These are phyloP conservation scores for Phengaris arion DNA, from an alignment of 2,888 invertebrate genomes.

Conservation along the genomic window DNA sequence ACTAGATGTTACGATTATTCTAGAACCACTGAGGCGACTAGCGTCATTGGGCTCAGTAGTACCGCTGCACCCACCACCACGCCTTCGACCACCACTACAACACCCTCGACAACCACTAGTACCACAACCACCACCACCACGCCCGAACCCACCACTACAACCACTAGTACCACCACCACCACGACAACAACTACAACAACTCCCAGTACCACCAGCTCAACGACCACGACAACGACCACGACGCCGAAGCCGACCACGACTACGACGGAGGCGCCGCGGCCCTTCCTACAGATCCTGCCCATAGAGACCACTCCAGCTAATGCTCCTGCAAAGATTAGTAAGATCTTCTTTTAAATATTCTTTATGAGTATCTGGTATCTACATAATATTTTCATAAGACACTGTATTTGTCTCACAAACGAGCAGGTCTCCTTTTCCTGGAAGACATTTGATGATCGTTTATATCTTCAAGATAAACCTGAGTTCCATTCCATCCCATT, in stretches of 20 bases:
- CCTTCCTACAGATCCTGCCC: constrained; percentile 70
- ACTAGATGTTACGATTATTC: constrained; percentile 36
- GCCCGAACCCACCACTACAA: constrained; percentile 61
- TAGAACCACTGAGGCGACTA: constrained; percentile 53
- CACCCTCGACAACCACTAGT: constrained; percentile 55
- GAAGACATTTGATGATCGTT: no score
- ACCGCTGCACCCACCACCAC: constrained; percentile 51
- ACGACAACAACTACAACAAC: constrained; percentile 63
- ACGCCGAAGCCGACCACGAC: constrained; percentile 53
- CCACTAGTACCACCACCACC: constrained; percentile 48
- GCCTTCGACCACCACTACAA: constrained; percentile 45
- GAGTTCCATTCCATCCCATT: no score
- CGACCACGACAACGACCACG: constrained; percentile 58
- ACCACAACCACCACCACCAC: constrained; percentile 66
- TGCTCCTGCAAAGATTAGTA: constrained; percentile 57
- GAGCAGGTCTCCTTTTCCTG: neutral
- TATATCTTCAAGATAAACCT: no score
- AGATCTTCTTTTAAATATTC: constrained; percentile 31
- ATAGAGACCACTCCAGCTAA: constrained; percentile 55
- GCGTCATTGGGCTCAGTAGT: constrained; percentile 54
- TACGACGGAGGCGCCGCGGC: constrained; percentile 51
- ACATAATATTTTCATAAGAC: no score
- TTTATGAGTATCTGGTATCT: no score
- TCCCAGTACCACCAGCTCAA: constrained; percentile 63
- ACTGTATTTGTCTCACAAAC: neutral